These are phyloP conservation scores for Palloptera scutellata DNA, from an alignment of 2,888 invertebrate species.

Conservation along the genomic window DNA sequence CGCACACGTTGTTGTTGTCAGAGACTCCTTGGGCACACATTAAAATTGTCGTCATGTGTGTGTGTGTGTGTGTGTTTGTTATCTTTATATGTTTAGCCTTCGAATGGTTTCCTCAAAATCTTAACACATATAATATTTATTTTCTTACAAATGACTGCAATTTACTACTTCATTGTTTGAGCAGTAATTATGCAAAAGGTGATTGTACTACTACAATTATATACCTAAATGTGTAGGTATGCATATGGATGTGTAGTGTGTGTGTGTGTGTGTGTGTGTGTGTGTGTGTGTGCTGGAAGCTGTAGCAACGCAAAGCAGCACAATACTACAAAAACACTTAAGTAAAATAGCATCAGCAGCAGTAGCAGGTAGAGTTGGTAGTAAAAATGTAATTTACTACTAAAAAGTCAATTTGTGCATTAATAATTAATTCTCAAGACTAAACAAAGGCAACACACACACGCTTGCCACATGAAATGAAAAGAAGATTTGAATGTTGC, in stretches of 20 bases:
- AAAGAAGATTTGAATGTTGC: conserved; percentile 1
- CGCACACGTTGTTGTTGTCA: conserved; percentile 8
- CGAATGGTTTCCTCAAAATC: conserved; percentile 20
- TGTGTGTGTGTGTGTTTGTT: conserved; percentile 12
- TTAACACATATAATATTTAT: conserved; percentile 31
- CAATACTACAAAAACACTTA: not conserved
- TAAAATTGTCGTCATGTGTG: conserved; percentile 18
- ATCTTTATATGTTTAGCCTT: not conserved
- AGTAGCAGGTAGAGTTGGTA: conserved; percentile 19
- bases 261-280: not conserved
- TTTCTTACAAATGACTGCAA: conserved; percentile 32
- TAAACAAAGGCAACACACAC: not conserved
- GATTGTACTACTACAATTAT: conserved; percentile 25
- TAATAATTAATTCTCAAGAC: conserved; percentile 1
- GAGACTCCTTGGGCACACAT: conserved; percentile 25
- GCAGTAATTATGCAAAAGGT: conserved; percentile 39
- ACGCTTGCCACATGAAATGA: not conserved
- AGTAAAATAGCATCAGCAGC: conserved; percentile 12
- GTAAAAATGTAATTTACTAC: conserved; percentile 36
- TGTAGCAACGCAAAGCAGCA: not conserved
- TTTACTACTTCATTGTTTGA: conserved; percentile 29
- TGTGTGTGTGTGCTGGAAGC: conserved; percentile 2
- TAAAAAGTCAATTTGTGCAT: conserved; percentile 40
- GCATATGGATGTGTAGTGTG: not conserved
- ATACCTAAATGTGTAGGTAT: too few relatives aligned